Base-by-base conservation (phyloP, 2,888 invertebrate genomes). In the Aethes cnicana region DNA sequence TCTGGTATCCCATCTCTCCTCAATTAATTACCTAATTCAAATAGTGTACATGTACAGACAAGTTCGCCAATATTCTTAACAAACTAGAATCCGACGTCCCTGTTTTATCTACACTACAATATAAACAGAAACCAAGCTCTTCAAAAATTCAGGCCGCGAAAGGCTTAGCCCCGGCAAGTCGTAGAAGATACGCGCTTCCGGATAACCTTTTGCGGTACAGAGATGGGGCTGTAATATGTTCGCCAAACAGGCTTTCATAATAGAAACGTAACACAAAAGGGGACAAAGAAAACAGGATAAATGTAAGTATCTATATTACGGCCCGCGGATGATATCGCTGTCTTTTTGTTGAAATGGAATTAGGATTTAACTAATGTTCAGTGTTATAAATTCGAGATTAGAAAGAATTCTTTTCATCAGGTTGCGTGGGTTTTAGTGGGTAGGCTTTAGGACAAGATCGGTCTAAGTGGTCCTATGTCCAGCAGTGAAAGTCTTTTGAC, bases 231-330 rank as follows among this genome's bases (percentile, higher is more conserved):
- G 66, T 76, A 71, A 73, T 71, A 73, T 69, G 63, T 66, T 71
- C 61, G 48, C 61, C 68, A 71, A 74, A 74, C 74, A 71, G 60
- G 65, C 66, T 67, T 61, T 68, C 63, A 74, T 72, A 74, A 74
- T 68, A 71, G 65, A 70, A 67, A 62, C 57, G 62, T 63, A 56
- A 54, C 62, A 72, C 66, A 73, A 72, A 66, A 62, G 67, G 46
- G 60, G 62, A 60, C 63, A 72, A 68, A 64, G 68, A 64, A 74
- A 66, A 70, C 61, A 66, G 58, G 61, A 73, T 64, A 62, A 61
- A 59, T 58, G 57, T 61, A 62, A 20, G 36, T 35, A 28, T 50
- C 28, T 43, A 17, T 36, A 49, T 43, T 36, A 28, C 16, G 39
- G 17, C 26, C 32, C 46, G 1, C 11, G 23, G 33, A 28, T 36